Evolutionary conservation across 2,888 invertebrate species (phyloP).

Genomic region (Caenorhabditis parvicauda): DNA sequence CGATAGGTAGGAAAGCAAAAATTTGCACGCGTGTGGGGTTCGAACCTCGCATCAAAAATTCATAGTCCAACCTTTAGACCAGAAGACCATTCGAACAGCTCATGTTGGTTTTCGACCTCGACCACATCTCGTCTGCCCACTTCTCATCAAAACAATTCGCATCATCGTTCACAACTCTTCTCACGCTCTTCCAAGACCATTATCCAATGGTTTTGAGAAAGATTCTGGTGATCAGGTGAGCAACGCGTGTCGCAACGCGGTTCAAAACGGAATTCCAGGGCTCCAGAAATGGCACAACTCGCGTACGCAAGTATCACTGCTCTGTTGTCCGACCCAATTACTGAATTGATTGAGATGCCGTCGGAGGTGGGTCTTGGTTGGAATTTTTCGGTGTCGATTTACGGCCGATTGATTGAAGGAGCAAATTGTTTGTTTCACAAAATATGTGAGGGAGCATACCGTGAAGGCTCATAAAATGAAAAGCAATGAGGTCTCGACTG

Average conservation of each 20-base stretch:
- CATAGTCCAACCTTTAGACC: conserved; percentile 37
- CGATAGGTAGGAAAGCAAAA: no score
- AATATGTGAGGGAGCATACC: no score
- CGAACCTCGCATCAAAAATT: not conserved
- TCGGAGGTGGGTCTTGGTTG: conserved; percentile 39
- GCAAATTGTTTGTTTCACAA: not conserved
- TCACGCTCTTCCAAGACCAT: conserved; percentile 61
- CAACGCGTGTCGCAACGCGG: not conserved
- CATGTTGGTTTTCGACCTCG: conserved; percentile 61
- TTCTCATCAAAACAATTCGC: conserved; percentile 61
- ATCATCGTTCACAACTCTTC: conserved; percentile 61
- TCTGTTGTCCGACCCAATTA: conserved; percentile 55
- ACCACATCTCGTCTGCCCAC: conserved; percentile 59
- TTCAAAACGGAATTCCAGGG: conserved; percentile 26
- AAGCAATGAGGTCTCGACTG: no score
- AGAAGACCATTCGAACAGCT: conserved; percentile 61
- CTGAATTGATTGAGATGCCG: conserved; percentile 59
- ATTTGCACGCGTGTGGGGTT: no score
- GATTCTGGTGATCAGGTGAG: conserved; percentile 55
- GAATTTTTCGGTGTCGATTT: not conserved
- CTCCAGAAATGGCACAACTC: conserved; percentile 61
- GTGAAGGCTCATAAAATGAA: no score
- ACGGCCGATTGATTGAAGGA: not conserved
- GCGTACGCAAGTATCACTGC: conserved; percentile 61
- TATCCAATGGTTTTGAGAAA: conserved; percentile 60